Conservation (phyloP, 2,797 vertebrate genomes). For the Lophotriccus pileatus region DNA sequence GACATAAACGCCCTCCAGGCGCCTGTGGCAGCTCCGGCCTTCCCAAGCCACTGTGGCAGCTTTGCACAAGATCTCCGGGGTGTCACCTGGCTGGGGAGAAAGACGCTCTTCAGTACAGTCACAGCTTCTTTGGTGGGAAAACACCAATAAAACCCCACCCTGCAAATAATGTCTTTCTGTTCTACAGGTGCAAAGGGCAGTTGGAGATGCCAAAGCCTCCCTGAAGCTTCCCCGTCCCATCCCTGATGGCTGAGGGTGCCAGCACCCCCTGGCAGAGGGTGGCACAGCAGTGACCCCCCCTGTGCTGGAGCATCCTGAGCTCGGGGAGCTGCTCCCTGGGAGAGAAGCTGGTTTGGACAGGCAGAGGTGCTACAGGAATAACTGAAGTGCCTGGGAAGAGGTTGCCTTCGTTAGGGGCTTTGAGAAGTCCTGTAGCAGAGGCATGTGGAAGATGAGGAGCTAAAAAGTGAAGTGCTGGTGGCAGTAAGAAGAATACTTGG, state of each 20-base stretch:
- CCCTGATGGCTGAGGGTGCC: neutral
- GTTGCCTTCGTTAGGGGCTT: neutral
- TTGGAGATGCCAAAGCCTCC: neutral
- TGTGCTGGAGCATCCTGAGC: neutral
- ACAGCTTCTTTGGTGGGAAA: accelerated
- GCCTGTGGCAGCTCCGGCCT: neutral
- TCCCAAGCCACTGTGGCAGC: neutral
- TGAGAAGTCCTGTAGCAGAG: neutral
- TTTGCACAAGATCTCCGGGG: slow-evolving; percentile 25
- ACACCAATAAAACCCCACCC: too few species aligned
- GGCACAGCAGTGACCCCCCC: accelerated
- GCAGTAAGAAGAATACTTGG: accelerated
- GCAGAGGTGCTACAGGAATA: neutral
- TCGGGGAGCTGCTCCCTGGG: neutral
- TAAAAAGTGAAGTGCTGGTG: accelerated
- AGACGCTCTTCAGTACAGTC: neutral
- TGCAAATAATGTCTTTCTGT: accelerated
- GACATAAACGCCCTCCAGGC: neutral
- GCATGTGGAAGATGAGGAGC: accelerated
- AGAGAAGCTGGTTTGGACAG: neutral
- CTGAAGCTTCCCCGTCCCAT: neutral
- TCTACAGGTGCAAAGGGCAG: neutral
- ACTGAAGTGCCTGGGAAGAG: neutral
- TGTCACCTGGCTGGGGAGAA: neutral
- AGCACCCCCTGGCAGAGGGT: too few species aligned